A percentile compares a stretch with the other conserved stretches of the same genome.
Conservation (phyloP, 2,888 invertebrate species). For the Dryobotodes eremita region DNA sequence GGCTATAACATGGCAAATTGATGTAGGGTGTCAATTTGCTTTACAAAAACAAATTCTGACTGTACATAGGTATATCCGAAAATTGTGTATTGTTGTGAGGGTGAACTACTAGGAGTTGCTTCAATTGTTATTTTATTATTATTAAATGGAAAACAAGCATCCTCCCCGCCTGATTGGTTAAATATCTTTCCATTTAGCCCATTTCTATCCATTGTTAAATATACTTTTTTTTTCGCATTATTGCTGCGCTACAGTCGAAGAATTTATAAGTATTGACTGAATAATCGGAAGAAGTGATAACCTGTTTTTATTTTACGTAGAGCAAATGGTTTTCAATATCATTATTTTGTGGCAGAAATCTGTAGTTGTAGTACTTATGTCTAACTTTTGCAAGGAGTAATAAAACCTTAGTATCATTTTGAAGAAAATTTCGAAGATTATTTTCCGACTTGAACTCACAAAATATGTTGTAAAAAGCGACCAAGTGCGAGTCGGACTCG, state of each 20-base stretch:
- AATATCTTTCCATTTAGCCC: background rate
- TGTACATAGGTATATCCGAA: no score
- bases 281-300: background rate
- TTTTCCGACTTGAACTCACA: conserved; percentile 9
- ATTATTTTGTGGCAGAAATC: background rate
- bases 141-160: no score
- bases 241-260: background rate
- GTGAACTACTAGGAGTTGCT: no score
- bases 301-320: background rate
- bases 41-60: no score
- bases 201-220: background rate
- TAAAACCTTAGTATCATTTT: background rate
- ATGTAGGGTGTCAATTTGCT: no score
- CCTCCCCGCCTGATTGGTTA: no score
- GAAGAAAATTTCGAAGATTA: conserved; percentile 15
- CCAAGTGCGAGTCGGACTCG: background rate
- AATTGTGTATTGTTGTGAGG: no score
- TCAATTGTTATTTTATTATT: no score
- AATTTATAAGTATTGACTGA: conserved; percentile 39
- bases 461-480: conserved; percentile 5
- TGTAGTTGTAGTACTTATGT: background rate
- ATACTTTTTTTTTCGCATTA: background rate
- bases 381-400: background rate
- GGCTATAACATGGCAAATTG: no score
- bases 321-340: background rate